Base-by-base conservation (phyloP, 2,888 invertebrate species). In the Agriopis marginaria region DNA sequence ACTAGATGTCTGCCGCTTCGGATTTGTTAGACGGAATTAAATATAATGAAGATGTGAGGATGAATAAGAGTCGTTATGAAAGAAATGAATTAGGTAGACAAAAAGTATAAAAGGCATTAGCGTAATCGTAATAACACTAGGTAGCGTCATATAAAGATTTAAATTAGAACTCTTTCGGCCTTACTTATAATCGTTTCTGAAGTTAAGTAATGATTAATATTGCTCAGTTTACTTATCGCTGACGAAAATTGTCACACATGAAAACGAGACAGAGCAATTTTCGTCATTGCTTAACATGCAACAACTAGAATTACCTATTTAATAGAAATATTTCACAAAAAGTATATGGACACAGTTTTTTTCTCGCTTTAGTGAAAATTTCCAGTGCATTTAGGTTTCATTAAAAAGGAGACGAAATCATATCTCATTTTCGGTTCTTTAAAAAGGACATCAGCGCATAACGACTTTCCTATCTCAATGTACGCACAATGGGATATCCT, bases 401-500 rank as follows among this genome's bases (percentile, higher is more conserved):
- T 51, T 50, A 12, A 69, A 44, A 66, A 61, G 50, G 45, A 61
- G 63, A 65, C 72, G 74, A 63, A 51, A 58, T 70, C 68, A 53
- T 58, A 8, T 63, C 59, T 74, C 65, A 68, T 73, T 79, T 75
- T 78, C 74, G 63, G 73, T 75, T 50, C 50, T 73, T 65, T 67
- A 75, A 82, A 80, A 79, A 80, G 77, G 71, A 76, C 81, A 79
- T 78, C 74, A 75, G 67, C 71, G 75, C 74, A 77, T 77, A 76
- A 81, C 82, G 82, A 86, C 82, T 86, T 86, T 79, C 83, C 84
- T 82, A 77, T 78, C 78, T 83, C 80, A 84, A 77, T 81, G 81
- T 86, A 87, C 86, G 83, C 84, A 90, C 89, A 89, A 88, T 88
- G 86, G 86, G 83, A 87, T 86, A 77, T 81, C 78, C 76, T 80